A percentile compares a stretch with the other conserved stretches of the same genome.
phyloP scores from a whole-genome alignment of 2,113 vertebrate species.

The Chascanopsetta lugubris region DNA sequence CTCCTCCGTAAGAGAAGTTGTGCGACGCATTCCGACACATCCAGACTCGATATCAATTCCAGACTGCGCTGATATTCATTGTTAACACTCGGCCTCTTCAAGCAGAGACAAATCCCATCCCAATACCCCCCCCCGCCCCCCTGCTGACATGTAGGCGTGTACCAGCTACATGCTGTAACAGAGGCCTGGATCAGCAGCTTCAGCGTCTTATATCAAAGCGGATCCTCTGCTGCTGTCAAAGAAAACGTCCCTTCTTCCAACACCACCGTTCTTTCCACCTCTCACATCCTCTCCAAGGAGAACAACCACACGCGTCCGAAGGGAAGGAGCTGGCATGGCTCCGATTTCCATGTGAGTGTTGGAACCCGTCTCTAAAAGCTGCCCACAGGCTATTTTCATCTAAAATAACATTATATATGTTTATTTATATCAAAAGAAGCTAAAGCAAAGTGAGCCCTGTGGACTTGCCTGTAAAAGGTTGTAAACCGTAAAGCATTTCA shows the following conservation, averaged over 20 bases:
- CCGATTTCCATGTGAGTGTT: conserved; percentile 46
- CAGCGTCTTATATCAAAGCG: background rate
- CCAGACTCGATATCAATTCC: background rate
- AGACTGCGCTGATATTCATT: background rate
- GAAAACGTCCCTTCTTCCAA: too few species aligned
- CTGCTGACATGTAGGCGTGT: background rate
- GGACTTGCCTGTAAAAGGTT: background rate
- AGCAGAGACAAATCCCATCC: conserved; percentile 9
- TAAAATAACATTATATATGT: conserved; percentile 11
- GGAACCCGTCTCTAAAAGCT: conserved; percentile 24
- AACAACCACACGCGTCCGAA: conserved; percentile 35
- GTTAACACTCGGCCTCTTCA: too few species aligned
- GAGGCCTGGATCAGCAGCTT: background rate
- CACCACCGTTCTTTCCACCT: too few species aligned
- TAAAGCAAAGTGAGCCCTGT: background rate
- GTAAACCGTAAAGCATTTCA: background rate
- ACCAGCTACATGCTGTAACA: background rate
- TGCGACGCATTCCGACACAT: background rate
- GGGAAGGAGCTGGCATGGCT: conserved; percentile 16
- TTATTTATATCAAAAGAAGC: conserved; percentile 7
- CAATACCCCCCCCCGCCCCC: conserved; percentile 19
- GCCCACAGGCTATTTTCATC: conserved; percentile 34
- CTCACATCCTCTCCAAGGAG: conserved; percentile 22
- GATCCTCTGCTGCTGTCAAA: background rate
- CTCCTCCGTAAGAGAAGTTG: background rate